phyloP scores from a whole-genome alignment of 1,140 invertebrate genomes.

The Schlechtendalia chinensis region DNA sequence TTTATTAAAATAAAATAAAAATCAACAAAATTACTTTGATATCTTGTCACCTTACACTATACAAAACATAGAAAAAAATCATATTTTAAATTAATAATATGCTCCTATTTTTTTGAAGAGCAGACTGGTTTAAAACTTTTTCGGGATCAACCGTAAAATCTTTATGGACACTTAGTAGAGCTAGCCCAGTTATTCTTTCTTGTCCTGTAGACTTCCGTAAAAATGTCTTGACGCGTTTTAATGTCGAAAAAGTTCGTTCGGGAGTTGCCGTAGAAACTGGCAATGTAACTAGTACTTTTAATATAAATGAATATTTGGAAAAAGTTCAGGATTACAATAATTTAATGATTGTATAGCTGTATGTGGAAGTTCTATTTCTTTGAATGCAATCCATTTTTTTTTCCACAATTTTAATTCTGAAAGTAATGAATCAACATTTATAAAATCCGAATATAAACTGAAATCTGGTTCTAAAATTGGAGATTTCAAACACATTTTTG shows the following conservation, averaged over 20 bases:
- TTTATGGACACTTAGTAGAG: not conserved
- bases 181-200: constrained; percentile 14
- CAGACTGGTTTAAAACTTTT: constrained; percentile 3
- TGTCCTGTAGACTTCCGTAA: not conserved
- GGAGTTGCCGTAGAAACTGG: not conserved
- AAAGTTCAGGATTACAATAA: too few relatives aligned
- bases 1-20: too few relatives aligned
- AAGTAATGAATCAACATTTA: not conserved
- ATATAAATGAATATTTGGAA: too few relatives aligned
- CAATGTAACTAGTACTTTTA: not conserved
- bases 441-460: constrained; percentile 8
- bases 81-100: too few relatives aligned
- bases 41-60: too few relatives aligned
- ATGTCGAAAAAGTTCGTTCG: constrained; percentile 31
- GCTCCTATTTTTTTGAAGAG: too few relatives aligned
- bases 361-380: too few relatives aligned
- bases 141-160: constrained; percentile 3
- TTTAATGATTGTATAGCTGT: too few relatives aligned
- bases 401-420: not conserved
- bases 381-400: too few relatives aligned
- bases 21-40: too few relatives aligned
- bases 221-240: constrained; percentile 16
- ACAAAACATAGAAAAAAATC: too few relatives aligned
- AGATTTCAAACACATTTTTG: constrained; percentile 1
- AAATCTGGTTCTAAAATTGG: not conserved